phyloP scores from a whole-genome alignment of 2,113 vertebrate genomes.

The Rousettus leschenaultii region DNA sequence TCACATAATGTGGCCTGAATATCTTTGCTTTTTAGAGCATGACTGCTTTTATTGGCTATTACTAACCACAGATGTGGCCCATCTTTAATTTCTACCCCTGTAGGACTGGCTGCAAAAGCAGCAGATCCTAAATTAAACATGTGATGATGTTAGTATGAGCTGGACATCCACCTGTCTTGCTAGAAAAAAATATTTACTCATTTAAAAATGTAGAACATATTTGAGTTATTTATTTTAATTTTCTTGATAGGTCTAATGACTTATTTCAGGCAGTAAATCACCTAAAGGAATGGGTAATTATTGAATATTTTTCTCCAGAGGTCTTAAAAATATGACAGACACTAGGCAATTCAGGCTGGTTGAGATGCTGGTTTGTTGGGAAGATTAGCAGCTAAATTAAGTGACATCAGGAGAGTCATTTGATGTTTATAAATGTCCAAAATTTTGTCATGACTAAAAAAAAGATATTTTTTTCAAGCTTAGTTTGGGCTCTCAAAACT shows the following conservation, averaged over 20 bases:
- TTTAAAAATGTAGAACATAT: constrained; percentile 30
- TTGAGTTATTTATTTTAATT: constrained; percentile 27
- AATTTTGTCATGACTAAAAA: not conserved
- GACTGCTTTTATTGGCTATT: not conserved
- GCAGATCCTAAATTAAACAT: constrained; percentile 18
- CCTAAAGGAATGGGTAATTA: not conserved
- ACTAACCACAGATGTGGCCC: not conserved
- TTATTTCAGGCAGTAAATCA: constrained; percentile 7
- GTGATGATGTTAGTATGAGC: constrained; percentile 6
- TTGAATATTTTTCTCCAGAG: not conserved
- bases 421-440: constrained; percentile 9
- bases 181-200: not conserved
- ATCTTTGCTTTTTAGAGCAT: constrained; percentile 19
- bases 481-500: not conserved
- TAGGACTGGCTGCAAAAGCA: not conserved
- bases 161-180: not conserved
- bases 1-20: not conserved
- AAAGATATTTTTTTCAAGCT: not conserved
- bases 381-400: constrained; percentile 18
- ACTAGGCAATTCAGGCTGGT: not conserved
- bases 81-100: constrained; percentile 17
- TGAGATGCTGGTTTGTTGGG: not conserved
- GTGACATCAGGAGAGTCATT: not conserved
- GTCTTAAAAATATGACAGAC: not conserved
- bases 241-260: not conserved